Base-by-base conservation (phyloP, 2,113 vertebrate species). In the Sceloporus undulatus region DNA sequence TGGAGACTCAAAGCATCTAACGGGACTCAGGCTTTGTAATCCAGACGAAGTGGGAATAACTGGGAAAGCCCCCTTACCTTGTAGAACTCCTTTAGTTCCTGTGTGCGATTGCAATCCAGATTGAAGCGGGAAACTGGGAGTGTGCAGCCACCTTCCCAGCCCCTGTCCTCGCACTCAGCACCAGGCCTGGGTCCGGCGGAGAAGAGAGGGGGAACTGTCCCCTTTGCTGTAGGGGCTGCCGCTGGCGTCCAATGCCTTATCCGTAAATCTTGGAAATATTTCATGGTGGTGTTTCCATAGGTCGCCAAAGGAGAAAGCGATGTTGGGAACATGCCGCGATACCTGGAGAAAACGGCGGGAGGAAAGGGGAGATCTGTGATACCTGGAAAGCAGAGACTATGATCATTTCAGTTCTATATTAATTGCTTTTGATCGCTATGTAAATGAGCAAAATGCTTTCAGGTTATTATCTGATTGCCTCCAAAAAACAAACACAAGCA, bases 161-260 rank as follows among this genome's bases (percentile, higher is more conserved):
- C 75, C 18, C n/a, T 78, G 0, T 19, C 4, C 79, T 62, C 3
- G 66, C 21, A 0, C 52, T 52, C 0, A 85, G 82, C 76, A 89
- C 88, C 3, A 95, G 81, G 34, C 74, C 40, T 0, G 94, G 88
- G 66, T 91, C 84, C 2, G 89, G 81, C n/a, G 23, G 95, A 93
- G 91, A 83, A 92, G 84, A 96, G 54, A 4, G 95, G 0, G 96
- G 97, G 68, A 97, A 95, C 80, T 92, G 88, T 5, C 93, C 84
- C 0, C 92, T 34, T 59, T 87, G 84, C 89, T 84, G 85, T 90
- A 92, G 1, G 89, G 68, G 18, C 80, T 85, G n/a, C 19, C 54
- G 85, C 92, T 93, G 54, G 79, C 88, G 73, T 88, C 88, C 93
- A 95, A 79, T 71, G 87, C 91, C 1, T 90, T 18, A 0, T 73